Percentiles rank a stretch among this genome's conserved stretches.
phyloP scores from a whole-genome alignment of 2,113 vertebrate species.

The Tamias sibiricus region DNA sequence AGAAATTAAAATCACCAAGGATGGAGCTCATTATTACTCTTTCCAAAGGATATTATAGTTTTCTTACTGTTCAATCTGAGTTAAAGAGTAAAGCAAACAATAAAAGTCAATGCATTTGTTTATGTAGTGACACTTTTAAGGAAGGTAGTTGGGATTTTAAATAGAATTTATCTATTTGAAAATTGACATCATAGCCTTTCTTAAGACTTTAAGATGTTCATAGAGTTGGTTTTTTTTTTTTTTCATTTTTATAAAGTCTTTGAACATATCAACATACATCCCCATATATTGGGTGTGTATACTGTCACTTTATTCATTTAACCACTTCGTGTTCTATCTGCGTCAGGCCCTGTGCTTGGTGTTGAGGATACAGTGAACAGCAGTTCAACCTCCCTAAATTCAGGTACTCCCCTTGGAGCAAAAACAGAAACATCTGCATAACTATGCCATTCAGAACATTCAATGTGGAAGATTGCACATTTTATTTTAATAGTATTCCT shows the following conservation, averaged over 20 bases:
- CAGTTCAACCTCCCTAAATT: not conserved
- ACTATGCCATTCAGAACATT: not conserved
- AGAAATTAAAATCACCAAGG: slow-evolving; percentile 51
- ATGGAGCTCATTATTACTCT: not conserved
- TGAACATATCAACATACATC: not conserved
- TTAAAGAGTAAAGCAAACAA: slow-evolving; percentile 28
- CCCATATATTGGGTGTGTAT: not conserved
- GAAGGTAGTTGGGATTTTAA: not conserved
- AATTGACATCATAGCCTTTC: not conserved
- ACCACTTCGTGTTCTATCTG: not conserved
- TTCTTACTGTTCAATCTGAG: slow-evolving; percentile 39
- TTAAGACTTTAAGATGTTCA: not conserved
- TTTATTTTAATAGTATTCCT: not conserved
- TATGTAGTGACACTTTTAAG: not conserved
- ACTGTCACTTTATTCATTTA: not conserved
- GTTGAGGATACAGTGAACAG: not conserved
- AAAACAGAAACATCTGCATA: not conserved
- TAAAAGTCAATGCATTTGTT: not conserved
- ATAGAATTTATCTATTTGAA: not conserved
- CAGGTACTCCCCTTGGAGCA: not conserved
- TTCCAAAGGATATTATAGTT: slow-evolving; percentile 59
- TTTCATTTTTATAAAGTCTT: slow-evolving; percentile 14
- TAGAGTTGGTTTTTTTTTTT: not conserved
- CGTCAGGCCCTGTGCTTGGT: not conserved
- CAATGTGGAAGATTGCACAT: not conserved